Evolutionary conservation across 2,888 invertebrate species (phyloP).

Genomic region (Rhorus exstirpatorius): DNA sequence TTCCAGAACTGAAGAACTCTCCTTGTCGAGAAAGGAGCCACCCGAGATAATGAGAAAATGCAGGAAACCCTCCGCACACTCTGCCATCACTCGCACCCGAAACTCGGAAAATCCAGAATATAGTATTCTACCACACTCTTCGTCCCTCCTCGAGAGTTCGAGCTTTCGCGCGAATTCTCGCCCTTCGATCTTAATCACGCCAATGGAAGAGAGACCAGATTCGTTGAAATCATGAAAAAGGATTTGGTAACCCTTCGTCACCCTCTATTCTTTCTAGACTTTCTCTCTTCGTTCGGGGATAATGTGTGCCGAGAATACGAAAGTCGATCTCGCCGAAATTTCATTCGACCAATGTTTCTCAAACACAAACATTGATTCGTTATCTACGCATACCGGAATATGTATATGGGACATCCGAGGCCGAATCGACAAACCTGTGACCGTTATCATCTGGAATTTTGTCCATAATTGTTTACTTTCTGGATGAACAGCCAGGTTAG

Average conservation of each 20-base stretch:
- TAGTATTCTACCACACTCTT: conserved; percentile 1
- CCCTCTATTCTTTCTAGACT: conserved; percentile 11
- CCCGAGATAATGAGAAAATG: conserved; percentile 79
- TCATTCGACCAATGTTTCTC: conserved; percentile 53
- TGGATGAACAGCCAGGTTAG: too few species aligned
- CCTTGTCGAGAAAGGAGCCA: conserved; percentile 59
- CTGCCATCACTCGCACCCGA: conserved; percentile 23
- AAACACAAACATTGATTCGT: conserved; percentile 50
- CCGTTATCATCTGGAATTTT: background rate
- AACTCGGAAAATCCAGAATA: conserved; percentile 49
- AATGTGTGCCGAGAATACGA: conserved; percentile 37
- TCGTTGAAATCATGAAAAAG: conserved; percentile 73
- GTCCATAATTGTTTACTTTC: background rate
- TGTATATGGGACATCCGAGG: background rate
- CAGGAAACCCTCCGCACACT: conserved; percentile 72
- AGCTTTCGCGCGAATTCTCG: conserved; percentile 62
- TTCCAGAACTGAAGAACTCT: conserved; percentile 38
- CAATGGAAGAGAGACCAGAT: conserved; percentile 70
- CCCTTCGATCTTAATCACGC: conserved; percentile 76
- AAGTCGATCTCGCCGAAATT: conserved; percentile 50
- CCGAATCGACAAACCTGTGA: background rate
- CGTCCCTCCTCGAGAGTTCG: conserved; percentile 37
- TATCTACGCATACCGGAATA: conserved; percentile 1
- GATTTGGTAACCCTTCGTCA: conserved; percentile 69
- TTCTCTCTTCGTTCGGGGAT: background rate